phyloP scores from a whole-genome alignment of 2,888 invertebrate species.

The Lottia gigantea region DNA sequence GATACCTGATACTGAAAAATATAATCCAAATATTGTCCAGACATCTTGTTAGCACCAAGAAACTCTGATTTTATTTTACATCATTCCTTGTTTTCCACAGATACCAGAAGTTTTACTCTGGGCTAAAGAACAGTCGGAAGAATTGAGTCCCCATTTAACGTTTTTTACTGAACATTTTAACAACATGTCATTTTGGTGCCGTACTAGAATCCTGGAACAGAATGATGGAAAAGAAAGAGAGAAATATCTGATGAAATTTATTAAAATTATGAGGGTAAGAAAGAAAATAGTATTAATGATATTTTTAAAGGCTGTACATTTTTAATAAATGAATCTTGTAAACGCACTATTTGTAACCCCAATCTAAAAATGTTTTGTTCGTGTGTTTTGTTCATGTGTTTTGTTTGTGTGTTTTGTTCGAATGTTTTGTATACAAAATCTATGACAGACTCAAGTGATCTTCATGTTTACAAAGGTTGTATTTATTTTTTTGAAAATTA shows the following conservation, averaged over 20 bases:
- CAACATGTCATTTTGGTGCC: slow-evolving; percentile 98
- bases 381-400: no score
- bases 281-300: background rate
- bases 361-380: no score
- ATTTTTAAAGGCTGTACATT: no score
- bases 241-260: slow-evolving; percentile 88
- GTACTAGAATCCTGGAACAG: slow-evolving; percentile 91
- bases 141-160: slow-evolving; percentile 90
- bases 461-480: no score
- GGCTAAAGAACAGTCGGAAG: slow-evolving; percentile 97
- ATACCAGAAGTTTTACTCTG: slow-evolving; percentile 96
- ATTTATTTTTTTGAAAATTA: no score
- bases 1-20: no score
- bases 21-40: no score
- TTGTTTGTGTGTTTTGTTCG: no score
- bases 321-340: no score
- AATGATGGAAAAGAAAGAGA: slow-evolving; percentile 95
- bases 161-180: slow-evolving; percentile 99
- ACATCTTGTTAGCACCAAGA: background rate
- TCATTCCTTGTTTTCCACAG: slow-evolving; percentile 51
- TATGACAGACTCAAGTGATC: no score
- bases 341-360: no score
- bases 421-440: no score
- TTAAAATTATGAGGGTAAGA: slow-evolving; percentile 92
- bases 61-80: background rate